phyloP scores from a whole-genome alignment of 1,140 invertebrate species.

The Brevipalpus yothersi region DNA sequence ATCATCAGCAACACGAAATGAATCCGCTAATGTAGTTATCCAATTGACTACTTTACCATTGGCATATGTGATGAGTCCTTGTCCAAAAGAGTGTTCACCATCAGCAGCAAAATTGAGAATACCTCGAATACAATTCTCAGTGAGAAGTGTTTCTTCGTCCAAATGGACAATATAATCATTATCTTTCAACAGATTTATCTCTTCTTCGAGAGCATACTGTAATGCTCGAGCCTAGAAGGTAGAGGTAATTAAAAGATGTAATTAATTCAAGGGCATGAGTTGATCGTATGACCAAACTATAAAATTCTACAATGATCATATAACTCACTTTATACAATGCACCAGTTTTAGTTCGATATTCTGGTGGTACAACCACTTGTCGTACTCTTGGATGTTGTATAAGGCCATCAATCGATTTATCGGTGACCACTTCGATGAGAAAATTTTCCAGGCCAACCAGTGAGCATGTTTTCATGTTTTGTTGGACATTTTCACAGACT shows the following conservation, averaged over 20 bases:
- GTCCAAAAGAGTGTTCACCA: slow-evolving; percentile 85
- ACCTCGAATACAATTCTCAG: slow-evolving; percentile 62
- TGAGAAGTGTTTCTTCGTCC: slow-evolving; percentile 87
- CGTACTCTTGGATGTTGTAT: slow-evolving; percentile 37
- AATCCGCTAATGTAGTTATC: slow-evolving; percentile 86
- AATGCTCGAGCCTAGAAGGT: slow-evolving; percentile 43
- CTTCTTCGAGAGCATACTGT: slow-evolving; percentile 82
- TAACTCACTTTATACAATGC: slow-evolving; percentile 51
- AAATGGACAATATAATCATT: slow-evolving; percentile 92
- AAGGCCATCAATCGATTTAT: slow-evolving; percentile 42
- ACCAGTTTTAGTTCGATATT: slow-evolving; percentile 63
- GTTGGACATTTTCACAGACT: slow-evolving; percentile 57
- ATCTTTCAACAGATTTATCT: slow-evolving; percentile 59
- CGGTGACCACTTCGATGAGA: slow-evolving; percentile 87
- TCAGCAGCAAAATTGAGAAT: slow-evolving; percentile 87
- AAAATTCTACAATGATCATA: background rate
- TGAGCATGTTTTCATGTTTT: slow-evolving; percentile 68
- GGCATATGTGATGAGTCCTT: slow-evolving; percentile 91
- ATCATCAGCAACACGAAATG: slow-evolving; percentile 83
- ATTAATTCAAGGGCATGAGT: background rate
- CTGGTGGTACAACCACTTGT: slow-evolving; percentile 60
- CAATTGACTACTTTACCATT: slow-evolving; percentile 87
- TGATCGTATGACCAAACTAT: background rate
- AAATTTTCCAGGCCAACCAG: slow-evolving; percentile 84
- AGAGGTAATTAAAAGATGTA: background rate